Conservation (phyloP, 2,797 vertebrate species). For the Morelia viridis region DNA sequence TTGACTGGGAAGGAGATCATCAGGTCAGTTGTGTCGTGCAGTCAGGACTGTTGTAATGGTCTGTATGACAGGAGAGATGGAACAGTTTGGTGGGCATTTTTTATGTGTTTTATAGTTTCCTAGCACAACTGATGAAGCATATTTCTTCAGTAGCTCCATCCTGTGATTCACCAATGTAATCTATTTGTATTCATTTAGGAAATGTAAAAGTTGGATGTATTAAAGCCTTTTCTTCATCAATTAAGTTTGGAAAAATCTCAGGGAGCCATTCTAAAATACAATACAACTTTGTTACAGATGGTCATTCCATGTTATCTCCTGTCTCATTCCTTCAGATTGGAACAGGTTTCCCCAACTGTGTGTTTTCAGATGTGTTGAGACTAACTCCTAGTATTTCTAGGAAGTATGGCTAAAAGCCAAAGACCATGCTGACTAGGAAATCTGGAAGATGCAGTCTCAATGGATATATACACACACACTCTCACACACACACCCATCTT, state of each 20-base stretch:
- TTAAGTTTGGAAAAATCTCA: not conserved
- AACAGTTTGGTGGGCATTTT: not conserved
- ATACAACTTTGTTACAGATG: no score
- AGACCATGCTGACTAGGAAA: no score
- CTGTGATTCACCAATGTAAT: not conserved
- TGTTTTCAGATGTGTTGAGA: no score
- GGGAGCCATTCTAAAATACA: not conserved
- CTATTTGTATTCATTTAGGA: not conserved
- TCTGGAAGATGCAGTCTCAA: no score
- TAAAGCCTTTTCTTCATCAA: not conserved
- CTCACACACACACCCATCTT: no score
- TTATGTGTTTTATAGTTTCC: not conserved
- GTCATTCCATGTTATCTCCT: no score
- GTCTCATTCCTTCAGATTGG: no score
- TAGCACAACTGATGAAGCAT: not conserved
- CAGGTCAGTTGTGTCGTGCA: not conserved
- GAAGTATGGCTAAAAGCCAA: no score
- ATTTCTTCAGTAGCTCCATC: not conserved
- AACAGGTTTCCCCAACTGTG: no score
- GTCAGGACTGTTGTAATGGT: not conserved
- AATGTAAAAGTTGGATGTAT: not conserved
- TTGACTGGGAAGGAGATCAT: not conserved
- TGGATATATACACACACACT: no score
- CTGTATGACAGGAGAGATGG: not conserved
- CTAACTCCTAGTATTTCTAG: no score